A percentile compares a stretch with the other conserved stretches of the same genome.
These are phyloP conservation scores for Nyctibius grandis DNA, from an alignment of 2,797 vertebrate species.

Conservation along the genomic window DNA sequence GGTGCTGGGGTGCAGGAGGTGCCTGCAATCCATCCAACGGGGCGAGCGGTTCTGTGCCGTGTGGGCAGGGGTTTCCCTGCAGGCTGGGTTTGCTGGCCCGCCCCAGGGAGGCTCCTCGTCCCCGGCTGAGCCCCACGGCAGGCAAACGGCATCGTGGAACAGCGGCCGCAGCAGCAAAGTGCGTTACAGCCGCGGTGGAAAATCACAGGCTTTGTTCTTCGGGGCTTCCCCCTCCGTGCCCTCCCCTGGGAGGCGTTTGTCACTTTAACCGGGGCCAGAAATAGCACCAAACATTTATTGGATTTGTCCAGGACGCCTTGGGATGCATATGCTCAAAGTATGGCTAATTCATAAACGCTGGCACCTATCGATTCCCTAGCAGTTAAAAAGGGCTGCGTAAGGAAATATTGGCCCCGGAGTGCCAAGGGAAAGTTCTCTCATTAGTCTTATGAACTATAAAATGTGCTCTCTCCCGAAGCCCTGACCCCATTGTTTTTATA, in stretches of 20 bases:
- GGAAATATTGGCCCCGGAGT: not conserved
- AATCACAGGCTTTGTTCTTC: not conserved
- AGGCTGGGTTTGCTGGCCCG: not conserved
- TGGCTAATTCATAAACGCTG: constrained; percentile 50
- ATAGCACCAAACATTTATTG: not conserved
- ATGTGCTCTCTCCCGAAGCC: constrained; percentile 22
- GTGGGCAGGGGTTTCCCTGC: not conserved
- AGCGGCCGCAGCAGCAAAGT: not conserved
- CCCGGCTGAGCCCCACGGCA: accelerated
- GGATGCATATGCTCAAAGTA: not conserved
- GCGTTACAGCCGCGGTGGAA: not conserved
- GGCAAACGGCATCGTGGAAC: not conserved
- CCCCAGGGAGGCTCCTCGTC: not conserved
- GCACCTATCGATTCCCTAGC: constrained; percentile 44
- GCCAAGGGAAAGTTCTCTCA: constrained; percentile 28
- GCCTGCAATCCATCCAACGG: accelerated
- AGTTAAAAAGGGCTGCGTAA: constrained; percentile 4
- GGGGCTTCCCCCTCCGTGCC: not conserved
- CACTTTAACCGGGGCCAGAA: not conserved
- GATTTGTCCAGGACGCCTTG: constrained; percentile 15
- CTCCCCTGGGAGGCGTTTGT: not conserved
- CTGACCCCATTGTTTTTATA: constrained; percentile 74
- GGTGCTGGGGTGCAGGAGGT: too few relatives aligned
- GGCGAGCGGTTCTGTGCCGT: accelerated
- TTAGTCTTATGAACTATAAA: constrained; percentile 57